phyloP scores from a whole-genome alignment of 53 echinoderm and acorn worm genomes.

The Apostichopus leukothele region DNA sequence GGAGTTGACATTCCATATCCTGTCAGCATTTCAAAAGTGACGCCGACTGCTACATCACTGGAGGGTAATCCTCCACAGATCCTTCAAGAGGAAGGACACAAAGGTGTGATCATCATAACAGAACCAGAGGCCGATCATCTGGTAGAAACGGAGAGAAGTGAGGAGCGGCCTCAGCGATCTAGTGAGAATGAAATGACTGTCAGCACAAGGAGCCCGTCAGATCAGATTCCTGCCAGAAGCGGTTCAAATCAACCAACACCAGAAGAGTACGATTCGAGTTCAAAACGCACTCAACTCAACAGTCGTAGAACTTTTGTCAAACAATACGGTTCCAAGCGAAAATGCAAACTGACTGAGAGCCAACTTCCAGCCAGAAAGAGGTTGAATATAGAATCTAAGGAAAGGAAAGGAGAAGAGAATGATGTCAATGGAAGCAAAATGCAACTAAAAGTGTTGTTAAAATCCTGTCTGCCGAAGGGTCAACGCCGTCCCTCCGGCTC shows the following conservation, averaged over 20 bases:
- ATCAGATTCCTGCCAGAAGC: neutral
- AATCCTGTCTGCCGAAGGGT: too few species aligned
- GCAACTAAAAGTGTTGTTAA: slow-evolving; percentile 2
- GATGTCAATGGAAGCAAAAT: neutral
- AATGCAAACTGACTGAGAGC: neutral
- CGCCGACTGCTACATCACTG: neutral
- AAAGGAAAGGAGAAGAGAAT: neutral
- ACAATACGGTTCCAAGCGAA: neutral
- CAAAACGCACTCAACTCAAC: neutral
- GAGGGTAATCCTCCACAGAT: neutral
- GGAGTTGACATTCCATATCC: neutral
- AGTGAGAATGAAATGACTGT: neutral
- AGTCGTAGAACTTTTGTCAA: neutral
- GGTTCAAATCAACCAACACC: neutral
- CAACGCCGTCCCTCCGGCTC: neutral
- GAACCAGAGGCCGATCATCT: neutral
- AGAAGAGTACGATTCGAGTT: neutral
- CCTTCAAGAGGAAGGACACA: neutral
- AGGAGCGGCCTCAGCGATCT: neutral
- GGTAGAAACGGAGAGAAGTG: neutral
- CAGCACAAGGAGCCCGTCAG: neutral
- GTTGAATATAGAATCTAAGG: neutral
- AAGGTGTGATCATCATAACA: neutral
- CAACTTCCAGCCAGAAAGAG: neutral
- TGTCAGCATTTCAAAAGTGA: slow-evolving; percentile 1